phyloP scores from a whole-genome alignment of 2,113 vertebrate species.

The Trogon surrucura region DNA sequence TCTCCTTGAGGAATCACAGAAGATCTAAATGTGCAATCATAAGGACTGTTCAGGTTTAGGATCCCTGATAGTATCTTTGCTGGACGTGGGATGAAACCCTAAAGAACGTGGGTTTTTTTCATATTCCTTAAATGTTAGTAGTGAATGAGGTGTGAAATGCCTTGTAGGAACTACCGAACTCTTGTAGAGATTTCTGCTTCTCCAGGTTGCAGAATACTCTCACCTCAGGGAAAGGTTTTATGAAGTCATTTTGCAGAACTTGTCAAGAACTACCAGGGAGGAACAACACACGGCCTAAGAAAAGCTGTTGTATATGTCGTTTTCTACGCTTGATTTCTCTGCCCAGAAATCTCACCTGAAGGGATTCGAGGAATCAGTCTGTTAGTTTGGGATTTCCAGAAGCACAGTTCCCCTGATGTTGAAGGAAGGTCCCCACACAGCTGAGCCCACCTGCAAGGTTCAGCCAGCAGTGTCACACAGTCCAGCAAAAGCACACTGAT shows the following conservation, averaged over 20 bases:
- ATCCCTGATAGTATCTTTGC: not conserved
- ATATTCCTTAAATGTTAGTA: not conserved
- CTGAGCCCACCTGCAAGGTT: not conserved
- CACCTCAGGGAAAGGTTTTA: not conserved
- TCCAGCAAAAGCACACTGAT: not conserved
- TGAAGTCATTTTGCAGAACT: not conserved
- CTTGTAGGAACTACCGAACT: not conserved
- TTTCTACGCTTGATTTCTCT: not conserved
- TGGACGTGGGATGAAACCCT: not conserved
- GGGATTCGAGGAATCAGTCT: not conserved
- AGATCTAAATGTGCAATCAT: not conserved
- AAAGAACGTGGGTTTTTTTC: not conserved
- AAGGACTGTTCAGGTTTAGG: not conserved
- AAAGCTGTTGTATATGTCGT: not conserved
- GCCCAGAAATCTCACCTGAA: not conserved
- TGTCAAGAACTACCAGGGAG: not conserved
- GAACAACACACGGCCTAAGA: not conserved
- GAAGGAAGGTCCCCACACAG: not conserved
- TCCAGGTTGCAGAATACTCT: not conserved
- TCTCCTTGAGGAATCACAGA: not conserved
- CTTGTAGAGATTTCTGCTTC: not conserved
- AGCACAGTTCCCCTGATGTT: not conserved
- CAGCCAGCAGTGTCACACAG: not conserved
- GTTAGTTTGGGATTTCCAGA: not conserved
- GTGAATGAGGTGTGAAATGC: not conserved